phyloP scores from a whole-genome alignment of 2,888 invertebrate species.

The Horisme vitalbata region DNA sequence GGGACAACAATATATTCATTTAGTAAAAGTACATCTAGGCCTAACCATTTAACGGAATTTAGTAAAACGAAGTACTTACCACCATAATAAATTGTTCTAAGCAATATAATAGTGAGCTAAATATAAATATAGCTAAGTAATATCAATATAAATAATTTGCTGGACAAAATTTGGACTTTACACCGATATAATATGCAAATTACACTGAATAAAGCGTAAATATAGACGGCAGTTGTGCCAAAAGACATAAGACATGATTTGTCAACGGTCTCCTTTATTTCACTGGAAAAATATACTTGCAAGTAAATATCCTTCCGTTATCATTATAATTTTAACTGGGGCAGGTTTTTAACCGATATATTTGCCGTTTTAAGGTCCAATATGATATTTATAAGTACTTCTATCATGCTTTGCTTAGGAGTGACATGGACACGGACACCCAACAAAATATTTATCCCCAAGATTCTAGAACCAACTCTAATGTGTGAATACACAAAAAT shows the following conservation, averaged over 20 bases:
- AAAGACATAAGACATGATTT: neutral
- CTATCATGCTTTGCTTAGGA: too few species aligned
- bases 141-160: constrained; percentile 10
- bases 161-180: constrained; percentile 13
- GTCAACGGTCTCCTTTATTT: too few species aligned
- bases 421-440: constrained; percentile 20
- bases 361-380: too few species aligned
- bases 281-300: too few species aligned
- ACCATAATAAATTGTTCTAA: neutral
- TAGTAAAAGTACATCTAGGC: neutral
- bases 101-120: neutral
- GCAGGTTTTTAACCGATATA: constrained; percentile 31
- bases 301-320: too few species aligned
- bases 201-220: constrained; percentile 20
- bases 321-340: constrained; percentile 26
- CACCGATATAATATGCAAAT: constrained; percentile 8
- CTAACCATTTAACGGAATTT: neutral
- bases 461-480: too few species aligned
- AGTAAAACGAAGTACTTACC: neutral
- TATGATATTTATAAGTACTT: too few species aligned
- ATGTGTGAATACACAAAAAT: too few species aligned
- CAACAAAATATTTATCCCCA: neutral
- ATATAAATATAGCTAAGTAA: too few species aligned
- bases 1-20: neutral
- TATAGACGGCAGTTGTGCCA: constrained; percentile 19